These are phyloP conservation scores for Drepana arcuata DNA, from an alignment of 1,140 invertebrate species.

Conservation along the genomic window DNA sequence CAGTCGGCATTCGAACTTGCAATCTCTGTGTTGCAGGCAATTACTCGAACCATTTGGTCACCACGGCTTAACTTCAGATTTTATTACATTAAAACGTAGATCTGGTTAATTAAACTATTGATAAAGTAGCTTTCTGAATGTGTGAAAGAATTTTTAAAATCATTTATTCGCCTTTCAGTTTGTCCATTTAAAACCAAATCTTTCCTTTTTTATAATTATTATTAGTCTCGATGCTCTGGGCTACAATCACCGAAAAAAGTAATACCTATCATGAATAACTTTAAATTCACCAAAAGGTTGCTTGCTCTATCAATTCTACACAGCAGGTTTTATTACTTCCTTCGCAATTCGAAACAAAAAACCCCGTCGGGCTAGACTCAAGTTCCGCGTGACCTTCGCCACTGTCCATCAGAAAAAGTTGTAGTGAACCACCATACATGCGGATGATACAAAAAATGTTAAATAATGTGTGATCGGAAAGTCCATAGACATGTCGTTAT, in stretches of 20 bases:
- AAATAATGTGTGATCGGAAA: conserved; percentile 49
- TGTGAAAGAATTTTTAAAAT: too few relatives aligned
- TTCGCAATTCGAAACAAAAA: conserved; percentile 28
- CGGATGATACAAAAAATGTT: conserved; percentile 29
- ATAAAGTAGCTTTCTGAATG: too few relatives aligned
- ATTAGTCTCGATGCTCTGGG: background rate
- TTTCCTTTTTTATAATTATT: background rate
- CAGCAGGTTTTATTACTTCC: conserved; percentile 26
- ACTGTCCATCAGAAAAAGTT: conserved; percentile 45
- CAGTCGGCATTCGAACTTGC: too few relatives aligned
- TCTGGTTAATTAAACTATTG: too few relatives aligned
- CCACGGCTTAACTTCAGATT: too few relatives aligned
- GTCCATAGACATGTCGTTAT: conserved; percentile 61
- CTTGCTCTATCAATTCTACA: conserved; percentile 15
- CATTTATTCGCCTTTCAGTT: too few relatives aligned
- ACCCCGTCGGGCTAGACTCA: conserved; percentile 28
- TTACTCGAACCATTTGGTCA: too few relatives aligned
- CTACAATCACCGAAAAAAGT: background rate
- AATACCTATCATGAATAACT: background rate
- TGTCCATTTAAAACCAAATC: background rate
- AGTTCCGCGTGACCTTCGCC: conserved; percentile 48
- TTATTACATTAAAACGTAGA: too few relatives aligned
- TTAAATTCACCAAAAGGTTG: conserved; percentile 8
- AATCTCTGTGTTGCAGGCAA: too few relatives aligned
- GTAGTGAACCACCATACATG: conserved; percentile 33